Evolutionary conservation across 2,113 vertebrate genomes (phyloP), one percentile per base, ranked within the genome.

Genomic region (Nipponia nippon): DNA sequence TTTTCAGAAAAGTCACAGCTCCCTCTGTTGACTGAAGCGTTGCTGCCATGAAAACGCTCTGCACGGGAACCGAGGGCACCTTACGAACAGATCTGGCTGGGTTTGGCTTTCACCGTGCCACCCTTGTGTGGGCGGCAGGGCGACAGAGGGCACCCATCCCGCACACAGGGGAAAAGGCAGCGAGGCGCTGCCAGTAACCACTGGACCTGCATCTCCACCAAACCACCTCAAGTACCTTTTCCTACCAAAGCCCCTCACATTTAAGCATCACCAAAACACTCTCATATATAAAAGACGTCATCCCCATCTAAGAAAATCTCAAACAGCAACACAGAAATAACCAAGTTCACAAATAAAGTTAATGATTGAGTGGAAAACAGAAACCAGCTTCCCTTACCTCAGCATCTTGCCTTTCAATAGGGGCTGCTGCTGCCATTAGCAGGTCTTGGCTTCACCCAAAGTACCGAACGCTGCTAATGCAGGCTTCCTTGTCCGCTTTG

Each of bases 381-480:
- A 62, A 56, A 9, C 30, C 32, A 2, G 10, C 0, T 0, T 11
- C 40, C 18, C 21, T 15, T 13, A 11, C 6, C 8, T 15, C 52
- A 21, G 42, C 3, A 1, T 2, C 25, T 14, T 6, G 20, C 32
- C 65, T 44, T 22, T 29, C 47, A 30, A 6, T 0, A 7, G 18
- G 7, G 13, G 38, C 71, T 52, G 53, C 49, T 25, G 61, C 32
- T 30, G 40, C 26, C 36, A 21, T 4, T 10, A 49, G 27, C 46
- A 20, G 1, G 0, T 13, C 47, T 46, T 23, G 0, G 0, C 32
- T 12, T 21, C 34, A 8, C 61, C 26, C 34, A 11, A 7, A 36
- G 46, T 5, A 16, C 55, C 8, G 1, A 58, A 40, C 16, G 1
- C 44, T 2, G 26, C 58, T 25, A 19, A 47, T 10, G 2, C 62